Conservation (phyloP, 2,888 invertebrate genomes). For the Notocelia uddmanniana region DNA sequence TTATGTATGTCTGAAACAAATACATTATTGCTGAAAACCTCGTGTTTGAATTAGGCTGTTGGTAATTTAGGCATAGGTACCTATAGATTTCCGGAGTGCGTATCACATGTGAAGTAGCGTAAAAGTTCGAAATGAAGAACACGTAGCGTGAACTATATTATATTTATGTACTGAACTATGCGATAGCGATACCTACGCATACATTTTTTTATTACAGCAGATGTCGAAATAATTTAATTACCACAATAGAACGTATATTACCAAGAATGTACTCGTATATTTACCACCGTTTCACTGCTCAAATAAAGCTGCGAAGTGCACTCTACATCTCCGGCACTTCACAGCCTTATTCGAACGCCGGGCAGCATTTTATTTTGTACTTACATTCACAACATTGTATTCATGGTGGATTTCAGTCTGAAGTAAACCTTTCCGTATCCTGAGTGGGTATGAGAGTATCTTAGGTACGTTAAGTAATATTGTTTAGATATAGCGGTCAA, state of each 20-base stretch:
- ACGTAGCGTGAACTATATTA: too few species aligned
- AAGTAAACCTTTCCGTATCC: not conserved
- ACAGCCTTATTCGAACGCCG: not conserved
- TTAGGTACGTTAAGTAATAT: not conserved
- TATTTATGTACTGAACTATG: too few species aligned
- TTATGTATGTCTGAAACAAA: conserved; percentile 89
- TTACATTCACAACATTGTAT: conserved; percentile 4
- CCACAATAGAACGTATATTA: not conserved
- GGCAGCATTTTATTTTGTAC: conserved; percentile 13
- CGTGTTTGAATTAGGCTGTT: not conserved
- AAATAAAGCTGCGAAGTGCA: conserved; percentile 4
- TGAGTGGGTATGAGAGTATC: not conserved
- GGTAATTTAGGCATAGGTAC: not conserved
- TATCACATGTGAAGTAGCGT: too few species aligned
- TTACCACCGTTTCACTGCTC: not conserved
- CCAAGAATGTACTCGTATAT: too few species aligned
- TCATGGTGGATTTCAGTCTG: conserved; percentile 9
- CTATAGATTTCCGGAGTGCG: too few species aligned
- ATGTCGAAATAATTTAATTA: too few species aligned
- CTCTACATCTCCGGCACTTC: not conserved
- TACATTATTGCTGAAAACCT: not conserved
- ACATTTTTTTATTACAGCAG: too few species aligned
- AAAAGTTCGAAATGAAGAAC: too few species aligned
- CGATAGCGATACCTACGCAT: too few species aligned
- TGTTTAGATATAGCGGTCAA: not conserved